These are phyloP conservation scores for Leptinotarsa lineolata DNA, from an alignment of 1,140 invertebrate genomes.

Conservation along the genomic window DNA sequence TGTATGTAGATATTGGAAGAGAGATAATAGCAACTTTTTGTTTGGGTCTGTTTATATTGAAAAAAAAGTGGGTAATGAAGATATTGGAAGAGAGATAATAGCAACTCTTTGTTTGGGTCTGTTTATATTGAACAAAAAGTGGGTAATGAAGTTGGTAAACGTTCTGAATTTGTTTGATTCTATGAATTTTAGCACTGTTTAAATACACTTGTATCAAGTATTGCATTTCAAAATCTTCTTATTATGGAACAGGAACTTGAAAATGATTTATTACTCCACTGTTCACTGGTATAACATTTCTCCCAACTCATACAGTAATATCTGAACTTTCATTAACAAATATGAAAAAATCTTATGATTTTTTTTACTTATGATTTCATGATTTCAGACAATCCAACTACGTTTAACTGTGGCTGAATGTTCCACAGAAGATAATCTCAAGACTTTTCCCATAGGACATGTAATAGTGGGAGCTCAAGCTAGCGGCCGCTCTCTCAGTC, in stretches of 20 bases:
- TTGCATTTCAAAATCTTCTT: not conserved
- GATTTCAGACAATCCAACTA: constrained; percentile 69
- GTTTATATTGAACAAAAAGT: not conserved
- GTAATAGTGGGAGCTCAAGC: constrained; percentile 72
- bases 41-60: too few species aligned
- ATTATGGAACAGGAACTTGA: too few species aligned
- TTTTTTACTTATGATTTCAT: not conserved
- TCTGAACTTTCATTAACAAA: too few species aligned
- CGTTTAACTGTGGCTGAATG: constrained; percentile 65
- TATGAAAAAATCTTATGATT: too few species aligned
- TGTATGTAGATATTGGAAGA: not conserved
- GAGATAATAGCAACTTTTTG: not conserved
- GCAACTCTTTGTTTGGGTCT: not conserved
- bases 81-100: not conserved
- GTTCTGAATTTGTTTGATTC: not conserved
- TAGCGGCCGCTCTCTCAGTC: constrained; percentile 71
- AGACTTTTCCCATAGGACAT: constrained; percentile 68
- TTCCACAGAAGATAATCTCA: constrained; percentile 50
- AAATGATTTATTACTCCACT: too few species aligned
- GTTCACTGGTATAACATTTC: too few species aligned
- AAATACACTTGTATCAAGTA: not conserved
- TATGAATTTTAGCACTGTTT: not conserved
- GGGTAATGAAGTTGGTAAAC: not conserved
- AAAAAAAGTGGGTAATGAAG: too few species aligned
- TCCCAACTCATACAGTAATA: too few species aligned